These are phyloP conservation scores for Caenorhabditis doughertyi DNA, from an alignment of 2,888 invertebrate species.

Conservation along the genomic window DNA sequence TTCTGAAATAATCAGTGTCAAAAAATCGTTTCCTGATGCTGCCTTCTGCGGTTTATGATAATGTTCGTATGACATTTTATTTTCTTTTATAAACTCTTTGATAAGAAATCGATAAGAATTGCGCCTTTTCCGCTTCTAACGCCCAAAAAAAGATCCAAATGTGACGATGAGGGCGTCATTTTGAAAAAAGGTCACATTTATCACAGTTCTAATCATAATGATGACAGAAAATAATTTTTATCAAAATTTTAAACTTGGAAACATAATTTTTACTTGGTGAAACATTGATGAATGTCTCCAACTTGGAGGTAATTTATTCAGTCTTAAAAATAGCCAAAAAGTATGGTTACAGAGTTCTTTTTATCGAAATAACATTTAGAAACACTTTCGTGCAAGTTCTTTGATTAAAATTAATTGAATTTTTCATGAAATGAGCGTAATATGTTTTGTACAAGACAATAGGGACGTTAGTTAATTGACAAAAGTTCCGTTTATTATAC, in stretches of 20 bases:
- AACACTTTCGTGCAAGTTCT: too few relatives aligned
- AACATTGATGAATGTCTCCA: too few relatives aligned
- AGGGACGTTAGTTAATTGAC: too few relatives aligned
- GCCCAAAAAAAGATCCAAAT: conserved; percentile 41
- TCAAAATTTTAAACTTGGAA: conserved; percentile 4
- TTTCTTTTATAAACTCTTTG: conserved; percentile 12
- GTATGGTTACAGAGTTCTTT: too few relatives aligned
- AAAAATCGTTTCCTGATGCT: conserved; percentile 26
- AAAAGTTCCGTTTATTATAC: conserved; percentile 15
- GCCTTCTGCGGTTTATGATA: conserved; percentile 32
- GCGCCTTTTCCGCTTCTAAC: conserved; percentile 20
- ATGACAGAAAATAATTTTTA: conserved; percentile 20
- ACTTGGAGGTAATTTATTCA: too few relatives aligned
- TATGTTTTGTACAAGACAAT: too few relatives aligned
- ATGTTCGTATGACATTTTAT: conserved; percentile 46
- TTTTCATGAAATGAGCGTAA: too few relatives aligned
- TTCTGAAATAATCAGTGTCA: conserved; percentile 10
- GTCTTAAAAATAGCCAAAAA: too few relatives aligned
- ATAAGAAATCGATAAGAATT: conserved; percentile 26
- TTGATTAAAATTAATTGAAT: too few relatives aligned
- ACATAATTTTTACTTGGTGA: too few relatives aligned
- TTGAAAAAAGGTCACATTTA: conserved; percentile 28
- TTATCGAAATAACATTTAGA: too few relatives aligned
- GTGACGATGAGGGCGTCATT: too few relatives aligned
- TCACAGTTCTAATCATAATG: conserved; percentile 2